These are phyloP conservation scores for Norana najaformis DNA, from an alignment of 2,888 invertebrate species.

Conservation along the genomic window DNA sequence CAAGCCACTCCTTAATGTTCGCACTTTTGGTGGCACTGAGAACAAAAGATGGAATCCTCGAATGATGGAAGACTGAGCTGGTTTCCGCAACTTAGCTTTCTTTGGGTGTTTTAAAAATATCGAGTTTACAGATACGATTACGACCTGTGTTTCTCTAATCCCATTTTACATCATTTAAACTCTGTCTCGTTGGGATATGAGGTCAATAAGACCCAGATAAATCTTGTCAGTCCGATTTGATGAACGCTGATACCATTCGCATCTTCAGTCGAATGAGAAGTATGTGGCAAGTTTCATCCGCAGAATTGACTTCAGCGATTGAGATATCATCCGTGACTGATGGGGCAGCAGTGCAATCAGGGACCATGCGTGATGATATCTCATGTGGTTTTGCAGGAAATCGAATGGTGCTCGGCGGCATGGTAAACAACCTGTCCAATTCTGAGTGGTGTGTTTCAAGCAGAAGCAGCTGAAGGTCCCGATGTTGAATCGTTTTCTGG, in stretches of 20 bases:
- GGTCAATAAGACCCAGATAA: constrained; percentile 6
- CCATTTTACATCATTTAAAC: not conserved
- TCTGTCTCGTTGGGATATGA: constrained; percentile 13
- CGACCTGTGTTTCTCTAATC: too few relatives aligned
- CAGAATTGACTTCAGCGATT: constrained; percentile 5
- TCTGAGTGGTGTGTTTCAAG: not conserved
- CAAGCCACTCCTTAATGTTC: not conserved
- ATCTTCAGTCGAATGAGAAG: not conserved
- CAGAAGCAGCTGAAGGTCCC: not conserved
- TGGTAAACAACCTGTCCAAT: not conserved
- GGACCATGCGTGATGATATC: not conserved
- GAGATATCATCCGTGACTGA: not conserved
- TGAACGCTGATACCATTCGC: not conserved
- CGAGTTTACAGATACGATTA: too few relatives aligned
- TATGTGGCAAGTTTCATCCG: not conserved
- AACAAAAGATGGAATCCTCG: not conserved
- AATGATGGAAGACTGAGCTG: not conserved
- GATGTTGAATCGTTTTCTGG: too few relatives aligned
- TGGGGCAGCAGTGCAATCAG: constrained; percentile 3
- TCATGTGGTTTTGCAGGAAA: not conserved
- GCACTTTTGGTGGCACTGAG: not conserved
- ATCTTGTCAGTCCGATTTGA: constrained; percentile 5
- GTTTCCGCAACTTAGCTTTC: too few relatives aligned
- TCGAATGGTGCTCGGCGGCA: not conserved
- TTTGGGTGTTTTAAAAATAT: too few relatives aligned